Conservation (phyloP, 2,113 vertebrate genomes). For the Lophius piscatorius region DNA sequence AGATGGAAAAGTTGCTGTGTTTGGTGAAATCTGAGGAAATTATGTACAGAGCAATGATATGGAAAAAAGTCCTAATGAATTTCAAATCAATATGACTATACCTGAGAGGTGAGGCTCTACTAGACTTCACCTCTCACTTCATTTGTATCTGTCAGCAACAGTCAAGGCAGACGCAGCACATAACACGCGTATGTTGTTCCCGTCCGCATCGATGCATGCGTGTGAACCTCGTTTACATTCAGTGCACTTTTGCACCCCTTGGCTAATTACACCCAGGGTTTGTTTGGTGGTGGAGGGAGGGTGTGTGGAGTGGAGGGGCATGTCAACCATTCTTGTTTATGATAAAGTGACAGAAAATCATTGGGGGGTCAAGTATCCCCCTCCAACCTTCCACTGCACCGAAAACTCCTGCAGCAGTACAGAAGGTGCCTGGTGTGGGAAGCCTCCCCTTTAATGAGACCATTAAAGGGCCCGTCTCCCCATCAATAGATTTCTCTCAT, state of each 20-base stretch:
- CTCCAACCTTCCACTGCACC: conserved; percentile 48
- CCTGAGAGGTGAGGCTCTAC: conserved; percentile 23
- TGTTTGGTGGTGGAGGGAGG: conserved; percentile 53
- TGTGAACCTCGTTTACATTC: conserved; percentile 72
- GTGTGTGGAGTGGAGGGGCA: conserved; percentile 45
- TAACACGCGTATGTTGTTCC: conserved; percentile 23
- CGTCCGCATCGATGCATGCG: conserved; percentile 35
- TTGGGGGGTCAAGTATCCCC: conserved; percentile 79
- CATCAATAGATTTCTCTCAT: conserved; percentile 83
- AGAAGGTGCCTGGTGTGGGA: conserved; percentile 73
- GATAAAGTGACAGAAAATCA: conserved; percentile 83
- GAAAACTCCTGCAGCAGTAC: conserved; percentile 76
- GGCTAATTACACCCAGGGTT: conserved; percentile 74
- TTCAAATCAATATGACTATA: conserved; percentile 39
- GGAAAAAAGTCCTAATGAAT: conserved; percentile 12
- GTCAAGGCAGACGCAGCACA: neutral
- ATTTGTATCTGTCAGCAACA: conserved; percentile 53
- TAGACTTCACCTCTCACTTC: conserved; percentile 19
- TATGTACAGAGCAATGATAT: conserved; percentile 11
- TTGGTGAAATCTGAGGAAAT: conserved; percentile 24
- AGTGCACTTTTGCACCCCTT: conserved; percentile 72
- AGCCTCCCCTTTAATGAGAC: conserved; percentile 81
- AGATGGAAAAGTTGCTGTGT: conserved; percentile 67
- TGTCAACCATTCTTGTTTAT: conserved; percentile 80
- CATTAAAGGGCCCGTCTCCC: conserved; percentile 81